Percentiles rank a stretch among this genome's conserved stretches.
phyloP scores from a whole-genome alignment of 2,113 vertebrate species.

The Phoxinus phoxinus region DNA sequence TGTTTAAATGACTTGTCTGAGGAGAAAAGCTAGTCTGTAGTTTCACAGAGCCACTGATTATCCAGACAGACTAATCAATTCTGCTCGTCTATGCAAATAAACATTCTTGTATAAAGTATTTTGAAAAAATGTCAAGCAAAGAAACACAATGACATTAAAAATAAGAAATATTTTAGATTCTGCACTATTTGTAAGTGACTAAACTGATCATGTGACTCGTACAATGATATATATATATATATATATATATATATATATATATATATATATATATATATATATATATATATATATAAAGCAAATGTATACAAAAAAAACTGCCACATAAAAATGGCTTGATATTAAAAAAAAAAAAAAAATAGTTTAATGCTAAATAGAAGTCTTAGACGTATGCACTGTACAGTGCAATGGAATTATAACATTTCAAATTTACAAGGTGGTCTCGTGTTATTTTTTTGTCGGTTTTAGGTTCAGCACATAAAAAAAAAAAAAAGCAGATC shows the following conservation, averaged over 20 bases:
- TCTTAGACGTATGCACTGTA: not conserved
- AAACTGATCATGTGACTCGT: too few relatives aligned
- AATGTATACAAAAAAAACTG: too few relatives aligned
- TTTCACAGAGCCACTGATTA: slow-evolving; percentile 60
- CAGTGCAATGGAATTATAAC: not conserved
- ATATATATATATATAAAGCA: too few relatives aligned
- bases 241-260: too few relatives aligned
- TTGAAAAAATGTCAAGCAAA: too few relatives aligned
- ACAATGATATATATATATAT: too few relatives aligned
- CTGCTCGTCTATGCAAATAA: not conserved
- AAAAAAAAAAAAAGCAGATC: not conserved
- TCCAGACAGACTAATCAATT: slow-evolving; percentile 21
- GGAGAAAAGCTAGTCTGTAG: slow-evolving; percentile 65
- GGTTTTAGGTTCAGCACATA: not conserved
- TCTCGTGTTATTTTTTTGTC: not conserved
- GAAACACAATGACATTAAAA: too few relatives aligned
- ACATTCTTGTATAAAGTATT: not conserved
- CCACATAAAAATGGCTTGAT: not conserved
- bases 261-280: too few relatives aligned
- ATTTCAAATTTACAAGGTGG: too few relatives aligned
- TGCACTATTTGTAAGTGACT: not conserved
- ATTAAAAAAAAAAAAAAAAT: not conserved
- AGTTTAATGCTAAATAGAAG: not conserved
- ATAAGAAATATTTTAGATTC: not conserved
- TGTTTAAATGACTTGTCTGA: slow-evolving; percentile 63